Evolutionary conservation across 2,797 vertebrate species (phyloP).

Genomic region (Cheirogaleus major): DNA sequence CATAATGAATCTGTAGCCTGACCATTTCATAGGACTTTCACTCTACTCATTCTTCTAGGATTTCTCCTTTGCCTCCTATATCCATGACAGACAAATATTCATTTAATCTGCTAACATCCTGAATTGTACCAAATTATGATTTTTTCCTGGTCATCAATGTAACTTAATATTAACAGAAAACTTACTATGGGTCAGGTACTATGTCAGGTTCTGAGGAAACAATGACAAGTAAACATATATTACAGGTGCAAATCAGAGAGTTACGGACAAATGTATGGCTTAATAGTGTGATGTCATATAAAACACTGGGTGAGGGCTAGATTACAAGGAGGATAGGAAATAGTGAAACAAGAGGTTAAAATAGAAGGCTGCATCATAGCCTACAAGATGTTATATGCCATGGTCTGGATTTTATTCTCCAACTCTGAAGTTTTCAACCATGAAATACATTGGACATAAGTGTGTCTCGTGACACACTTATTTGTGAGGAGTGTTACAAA

Average conservation of each 20-base stretch:
- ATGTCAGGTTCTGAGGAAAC: not conserved
- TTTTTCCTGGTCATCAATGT: not conserved
- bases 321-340: not conserved
- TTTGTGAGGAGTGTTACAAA: not conserved
- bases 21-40: not conserved
- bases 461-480: not conserved
- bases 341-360: not conserved
- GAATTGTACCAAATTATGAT: not conserved
- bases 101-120: not conserved
- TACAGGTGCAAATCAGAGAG: not conserved
- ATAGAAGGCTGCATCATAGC: not conserved
- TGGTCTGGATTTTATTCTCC: not conserved
- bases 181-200: not conserved
- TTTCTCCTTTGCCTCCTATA: not conserved
- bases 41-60: not conserved
- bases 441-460: not conserved
- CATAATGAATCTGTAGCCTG: not conserved
- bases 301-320: accelerated
- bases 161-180: not conserved
- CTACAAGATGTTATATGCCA: not conserved
- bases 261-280: accelerated
- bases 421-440: not conserved
- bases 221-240: not conserved
- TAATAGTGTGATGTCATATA: not conserved
- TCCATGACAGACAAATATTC: not conserved